A percentile compares a stretch with the other conserved stretches of the same genome.
phyloP scores from a whole-genome alignment of 2,797 vertebrate genomes.

The Astyanax mexicanus region DNA sequence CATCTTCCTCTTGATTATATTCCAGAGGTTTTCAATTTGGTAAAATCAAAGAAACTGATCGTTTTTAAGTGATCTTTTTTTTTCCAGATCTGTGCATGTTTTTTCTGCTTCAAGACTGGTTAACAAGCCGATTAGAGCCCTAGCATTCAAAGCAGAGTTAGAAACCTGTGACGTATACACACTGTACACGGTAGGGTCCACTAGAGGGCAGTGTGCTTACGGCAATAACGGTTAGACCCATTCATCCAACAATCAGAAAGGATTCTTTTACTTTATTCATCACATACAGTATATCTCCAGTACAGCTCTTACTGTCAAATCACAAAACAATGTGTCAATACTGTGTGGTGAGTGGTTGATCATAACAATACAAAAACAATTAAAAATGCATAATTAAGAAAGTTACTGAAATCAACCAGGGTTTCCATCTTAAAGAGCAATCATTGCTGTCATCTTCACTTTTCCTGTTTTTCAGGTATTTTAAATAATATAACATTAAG shows the following conservation, averaged over 20 bases:
- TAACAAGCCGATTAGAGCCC: too few relatives aligned
- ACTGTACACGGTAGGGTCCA: background rate
- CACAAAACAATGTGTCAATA: background rate
- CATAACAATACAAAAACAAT: background rate
- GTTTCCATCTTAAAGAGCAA: too few relatives aligned
- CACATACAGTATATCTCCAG: background rate
- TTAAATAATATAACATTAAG: too few relatives aligned
- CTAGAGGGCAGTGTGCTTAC: slow-evolving; percentile 22
- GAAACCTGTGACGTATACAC: background rate
- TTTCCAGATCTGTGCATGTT: too few relatives aligned
- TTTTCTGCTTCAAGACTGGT: too few relatives aligned
- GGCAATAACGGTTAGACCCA: background rate
- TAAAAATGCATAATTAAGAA: background rate
- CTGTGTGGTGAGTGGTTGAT: slow-evolving; percentile 5
- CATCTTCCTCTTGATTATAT: too few relatives aligned
- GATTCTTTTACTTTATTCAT: background rate
- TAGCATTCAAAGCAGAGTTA: too few relatives aligned
- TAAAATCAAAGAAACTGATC: too few relatives aligned
- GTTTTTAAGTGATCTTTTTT: too few relatives aligned
- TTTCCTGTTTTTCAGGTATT: too few relatives aligned
- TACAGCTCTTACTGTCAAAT: background rate
- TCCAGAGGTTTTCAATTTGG: too few relatives aligned
- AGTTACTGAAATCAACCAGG: background rate
- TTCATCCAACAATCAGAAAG: background rate
- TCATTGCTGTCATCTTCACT: too few relatives aligned